These are phyloP conservation scores for Drosophila yooni DNA, from an alignment of 2,888 invertebrate species.

Conservation along the genomic window DNA sequence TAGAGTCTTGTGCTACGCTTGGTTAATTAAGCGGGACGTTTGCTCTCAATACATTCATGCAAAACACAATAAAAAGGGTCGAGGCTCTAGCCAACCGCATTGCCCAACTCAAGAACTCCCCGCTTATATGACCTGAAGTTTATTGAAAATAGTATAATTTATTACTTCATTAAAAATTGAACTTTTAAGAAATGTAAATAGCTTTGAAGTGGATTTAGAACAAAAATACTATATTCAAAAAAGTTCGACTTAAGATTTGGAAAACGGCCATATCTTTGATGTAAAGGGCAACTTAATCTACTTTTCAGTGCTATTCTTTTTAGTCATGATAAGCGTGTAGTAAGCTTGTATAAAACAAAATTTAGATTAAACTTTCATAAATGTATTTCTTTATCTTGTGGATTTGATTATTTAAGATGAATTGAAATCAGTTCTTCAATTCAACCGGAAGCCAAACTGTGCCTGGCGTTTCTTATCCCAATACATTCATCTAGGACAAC, in stretches of 20 bases:
- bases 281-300: no score
- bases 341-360: not conserved
- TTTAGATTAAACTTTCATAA: not conserved
- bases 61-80: slow-evolving; percentile 8
- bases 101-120: slow-evolving; percentile 4
- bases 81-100: slow-evolving; percentile 20
- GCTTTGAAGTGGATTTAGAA: not conserved
- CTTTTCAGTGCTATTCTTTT: no score
- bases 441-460: not conserved
- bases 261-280: fast-evolving
- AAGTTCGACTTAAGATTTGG: not conserved
- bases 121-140: not conserved
- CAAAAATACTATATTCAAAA: not conserved
- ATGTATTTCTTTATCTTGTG: not conserved
- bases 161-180: slow-evolving; percentile 4
- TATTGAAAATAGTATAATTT: not conserved
- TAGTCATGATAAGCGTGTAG: no score
- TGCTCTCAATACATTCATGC: slow-evolving; percentile 25
- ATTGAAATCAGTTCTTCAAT: not conserved
- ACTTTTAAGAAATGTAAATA: not conserved
- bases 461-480: not conserved
- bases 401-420: not conserved
- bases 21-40: slow-evolving; percentile 67
- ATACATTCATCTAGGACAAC: not conserved
- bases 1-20: slow-evolving; percentile 47